Evolutionary conservation across 2,797 vertebrate species (phyloP), one percentile per base, ranked within the genome.

Genomic region (Acanthornis magna): DNA sequence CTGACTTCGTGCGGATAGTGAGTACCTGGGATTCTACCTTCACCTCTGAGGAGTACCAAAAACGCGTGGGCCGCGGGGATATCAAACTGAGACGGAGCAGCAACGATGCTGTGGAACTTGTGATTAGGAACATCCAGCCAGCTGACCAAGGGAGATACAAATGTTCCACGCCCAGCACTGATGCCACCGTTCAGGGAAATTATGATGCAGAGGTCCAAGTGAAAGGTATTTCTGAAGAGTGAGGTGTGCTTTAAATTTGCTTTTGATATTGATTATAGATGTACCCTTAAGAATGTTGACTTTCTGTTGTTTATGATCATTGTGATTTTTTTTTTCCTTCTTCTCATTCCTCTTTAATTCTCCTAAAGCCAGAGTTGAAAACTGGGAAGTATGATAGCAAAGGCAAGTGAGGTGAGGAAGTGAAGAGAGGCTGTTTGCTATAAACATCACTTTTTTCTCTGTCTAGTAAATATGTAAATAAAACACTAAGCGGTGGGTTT

Each of bases 101-200:
- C 30, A 98, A 99, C 54, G 98, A 98, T 12, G 95, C 97, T 26
- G 99, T 98, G 91, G 98, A 99, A 91, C 98, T 99, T 78, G 98
- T 97, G 91, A 98, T 99, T 63, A 98, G 91, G 27, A 98, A 98
- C 50, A 98, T 98, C 83, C 98, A 96, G 90, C 32, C 97, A 38
- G 47, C 91, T 2, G 99, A 99, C 82, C 98, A 98, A 50, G 98
- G 98, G 15, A 96, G 92, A 85, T 99, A 99, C 97, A 98, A 92
- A 79, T 99, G 99, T 29, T 97, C 97, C 9, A 99, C 99, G 1
- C 99, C 98, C 48, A 99, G 99, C 97, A 99, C 99, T 0, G 99
- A 99, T 73, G 98, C 98, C 15, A 96, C 97, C 16, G 96, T 98
- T 88, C 98, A 97, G 9, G 99, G 99, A 76, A 99, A 98, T 98